Evolutionary conservation across 2,113 vertebrate species (phyloP), one percentile per base, ranked within the genome.

Genomic region (Mionectes macconnelli): DNA sequence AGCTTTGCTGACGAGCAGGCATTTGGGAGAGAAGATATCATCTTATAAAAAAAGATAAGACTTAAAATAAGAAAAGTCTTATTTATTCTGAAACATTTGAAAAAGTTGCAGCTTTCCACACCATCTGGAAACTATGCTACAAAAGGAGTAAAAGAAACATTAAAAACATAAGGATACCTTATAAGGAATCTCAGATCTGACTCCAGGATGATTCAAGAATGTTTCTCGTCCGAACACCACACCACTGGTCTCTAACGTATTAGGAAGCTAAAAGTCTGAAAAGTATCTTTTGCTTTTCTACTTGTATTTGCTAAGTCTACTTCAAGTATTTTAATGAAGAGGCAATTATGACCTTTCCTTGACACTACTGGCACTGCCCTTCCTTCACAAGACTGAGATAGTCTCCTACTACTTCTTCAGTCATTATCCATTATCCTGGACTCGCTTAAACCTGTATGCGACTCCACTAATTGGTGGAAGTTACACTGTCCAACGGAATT

Each of bases 161-260:
- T 49, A 88, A 91, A 96, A 93, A 39, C 49, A 79, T 30, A 85
- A 81, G 28, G 31, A 90, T 96, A 93, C 96, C 96, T 93, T 90
- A 95, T 93, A 96, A 92, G 89, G 94, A 92, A 87, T 90, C 77
- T 93, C 88, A 84, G 64, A 59, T 74, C 67, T 64, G 40, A 60
- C 86, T 97, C 67, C 92, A 92, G 66, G 75, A 90, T 3, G 8
- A 89, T 49, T 82, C 62, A 87, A 79, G 70, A 93, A 94, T 44
- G 89, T 49, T 93, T 95, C 84, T 79, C 53, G 5, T 21, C 77
- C n/a, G 42, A 89, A 55, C 47, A 68, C 20, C 49, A 50, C 28
- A 70, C 33, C 45, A 59, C 35, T 5, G 2, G 21, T 37, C 47
- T 74, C 86, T 81, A 89, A 72, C 1, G 2, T 56, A 87, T 14